phyloP scores from a whole-genome alignment of 2,888 invertebrate species.

The Leptinotarsa peninsularis region DNA sequence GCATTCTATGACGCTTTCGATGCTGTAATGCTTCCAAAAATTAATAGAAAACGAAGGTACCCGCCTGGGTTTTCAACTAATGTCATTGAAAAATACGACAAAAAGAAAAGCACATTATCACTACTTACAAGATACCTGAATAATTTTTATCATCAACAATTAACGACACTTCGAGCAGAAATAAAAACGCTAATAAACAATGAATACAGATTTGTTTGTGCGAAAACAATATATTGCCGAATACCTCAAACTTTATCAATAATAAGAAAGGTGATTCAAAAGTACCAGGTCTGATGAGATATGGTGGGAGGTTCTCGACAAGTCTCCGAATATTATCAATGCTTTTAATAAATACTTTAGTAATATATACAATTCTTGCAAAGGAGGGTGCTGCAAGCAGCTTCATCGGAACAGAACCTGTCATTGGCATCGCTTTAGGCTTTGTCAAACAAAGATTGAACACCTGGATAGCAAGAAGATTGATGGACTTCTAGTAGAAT shows the following conservation, averaged over 20 bases:
- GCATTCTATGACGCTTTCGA: neutral
- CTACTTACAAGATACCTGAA: neutral
- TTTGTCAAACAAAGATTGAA: no score
- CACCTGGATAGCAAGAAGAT: no score
- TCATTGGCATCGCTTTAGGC: no score
- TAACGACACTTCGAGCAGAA: constrained; percentile 1
- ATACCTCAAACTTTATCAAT: neutral
- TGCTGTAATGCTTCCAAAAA: neutral
- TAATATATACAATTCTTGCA: neutral
- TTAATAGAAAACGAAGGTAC: constrained; percentile 10
- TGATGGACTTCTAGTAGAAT: no score
- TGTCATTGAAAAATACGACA: neutral
- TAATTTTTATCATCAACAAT: constrained; percentile 9
- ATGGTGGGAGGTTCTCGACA: neutral
- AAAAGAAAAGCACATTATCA: neutral
- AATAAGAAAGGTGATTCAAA: constrained; percentile 3
- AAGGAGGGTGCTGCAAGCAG: no score
- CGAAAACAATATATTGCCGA: neutral
- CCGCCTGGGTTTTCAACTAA: constrained; percentile 6
- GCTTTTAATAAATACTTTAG: neutral
- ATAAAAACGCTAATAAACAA: neutral
- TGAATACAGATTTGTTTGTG: constrained; percentile 1
- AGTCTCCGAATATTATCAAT: constrained; percentile 3
- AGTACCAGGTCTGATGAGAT: constrained; percentile 5
- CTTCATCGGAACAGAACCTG: no score